Evolutionary conservation across 2,797 vertebrate species (phyloP).

Genomic region (Eremophila alpestris): DNA sequence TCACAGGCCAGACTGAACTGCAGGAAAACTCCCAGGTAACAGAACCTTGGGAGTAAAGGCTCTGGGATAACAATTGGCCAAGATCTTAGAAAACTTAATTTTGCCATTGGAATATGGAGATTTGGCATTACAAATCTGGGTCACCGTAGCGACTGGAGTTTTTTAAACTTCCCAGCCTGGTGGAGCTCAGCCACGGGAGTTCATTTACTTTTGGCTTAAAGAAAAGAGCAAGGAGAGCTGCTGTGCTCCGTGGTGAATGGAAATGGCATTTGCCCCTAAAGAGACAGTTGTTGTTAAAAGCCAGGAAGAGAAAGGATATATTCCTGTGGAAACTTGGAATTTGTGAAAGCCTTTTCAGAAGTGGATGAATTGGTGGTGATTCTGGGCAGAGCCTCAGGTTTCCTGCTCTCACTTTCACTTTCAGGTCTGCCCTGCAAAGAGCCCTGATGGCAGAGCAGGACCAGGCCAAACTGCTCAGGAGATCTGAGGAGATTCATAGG

Average conservation of each 20-base stretch:
- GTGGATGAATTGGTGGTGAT: constrained; percentile 26
- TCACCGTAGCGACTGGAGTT: constrained; percentile 29
- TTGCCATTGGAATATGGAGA: constrained; percentile 13
- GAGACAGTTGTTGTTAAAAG: constrained; percentile 48
- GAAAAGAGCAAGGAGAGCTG: constrained; percentile 64
- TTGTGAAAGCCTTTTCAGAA: constrained; percentile 24
- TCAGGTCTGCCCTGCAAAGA: not conserved
- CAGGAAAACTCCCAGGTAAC: not conserved
- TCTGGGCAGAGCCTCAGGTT: not conserved
- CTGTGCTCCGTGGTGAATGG: constrained; percentile 51
- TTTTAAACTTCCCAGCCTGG: constrained; percentile 37
- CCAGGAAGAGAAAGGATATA: constrained; percentile 1
- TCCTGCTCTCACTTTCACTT: not conserved
- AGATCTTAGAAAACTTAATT: not conserved
- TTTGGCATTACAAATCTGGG: constrained; percentile 38
- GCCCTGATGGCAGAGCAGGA: not conserved
- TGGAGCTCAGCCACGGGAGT: constrained; percentile 31
- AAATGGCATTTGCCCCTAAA: constrained; percentile 31
- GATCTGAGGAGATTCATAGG: not conserved
- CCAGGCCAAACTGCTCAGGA: not conserved
- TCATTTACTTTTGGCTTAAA: constrained; percentile 45
- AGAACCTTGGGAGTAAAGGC: not conserved
- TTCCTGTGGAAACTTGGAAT: constrained; percentile 43
- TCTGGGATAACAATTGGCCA: not conserved
- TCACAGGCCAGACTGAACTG: not conserved